Conservation (phyloP, 1,140 invertebrate species). For the Steinernema khuongi region DNA sequence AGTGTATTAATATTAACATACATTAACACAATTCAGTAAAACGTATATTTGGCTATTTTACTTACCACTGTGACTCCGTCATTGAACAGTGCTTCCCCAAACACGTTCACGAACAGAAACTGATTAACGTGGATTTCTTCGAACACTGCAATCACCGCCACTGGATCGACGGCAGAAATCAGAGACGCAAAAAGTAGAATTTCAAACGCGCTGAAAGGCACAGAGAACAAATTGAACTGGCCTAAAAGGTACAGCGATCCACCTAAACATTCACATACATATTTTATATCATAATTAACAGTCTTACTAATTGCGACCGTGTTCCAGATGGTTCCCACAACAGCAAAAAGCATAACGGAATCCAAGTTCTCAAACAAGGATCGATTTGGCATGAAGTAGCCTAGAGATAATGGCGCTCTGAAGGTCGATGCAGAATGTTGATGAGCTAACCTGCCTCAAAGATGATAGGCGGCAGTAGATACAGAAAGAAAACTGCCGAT, state of each 20-base stretch:
- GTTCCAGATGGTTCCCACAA: conserved; percentile 43
- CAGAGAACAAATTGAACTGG: conserved; percentile 30
- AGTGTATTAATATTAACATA: neutral
- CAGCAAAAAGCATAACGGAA: conserved; percentile 38
- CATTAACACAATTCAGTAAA: no score
- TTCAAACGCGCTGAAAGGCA: conserved; percentile 66
- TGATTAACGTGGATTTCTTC: conserved; percentile 90
- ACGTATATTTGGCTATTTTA: neutral
- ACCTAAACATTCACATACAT: conserved; percentile 18
- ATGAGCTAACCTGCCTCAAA: conserved; percentile 61
- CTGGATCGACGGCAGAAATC: conserved; percentile 98
- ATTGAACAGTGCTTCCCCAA: conserved; percentile 94
- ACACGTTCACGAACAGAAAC: conserved; percentile 94
- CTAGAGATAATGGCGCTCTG: conserved; percentile 16
- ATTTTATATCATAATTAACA: neutral
- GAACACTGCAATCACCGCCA: conserved; percentile 89
- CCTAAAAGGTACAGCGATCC: conserved; percentile 26
- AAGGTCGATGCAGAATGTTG: conserved; percentile 19
- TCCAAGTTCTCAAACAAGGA: conserved; percentile 46
- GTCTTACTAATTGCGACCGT: conserved; percentile 40
- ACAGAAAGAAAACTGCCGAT: conserved; percentile 45
- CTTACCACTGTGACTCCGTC: conserved; percentile 82
- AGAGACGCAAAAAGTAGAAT: conserved; percentile 86
- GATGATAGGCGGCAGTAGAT: conserved; percentile 61
- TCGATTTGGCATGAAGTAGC: conserved; percentile 51